Conservation (phyloP, 2,113 vertebrate species). For the Esox niger region DNA sequence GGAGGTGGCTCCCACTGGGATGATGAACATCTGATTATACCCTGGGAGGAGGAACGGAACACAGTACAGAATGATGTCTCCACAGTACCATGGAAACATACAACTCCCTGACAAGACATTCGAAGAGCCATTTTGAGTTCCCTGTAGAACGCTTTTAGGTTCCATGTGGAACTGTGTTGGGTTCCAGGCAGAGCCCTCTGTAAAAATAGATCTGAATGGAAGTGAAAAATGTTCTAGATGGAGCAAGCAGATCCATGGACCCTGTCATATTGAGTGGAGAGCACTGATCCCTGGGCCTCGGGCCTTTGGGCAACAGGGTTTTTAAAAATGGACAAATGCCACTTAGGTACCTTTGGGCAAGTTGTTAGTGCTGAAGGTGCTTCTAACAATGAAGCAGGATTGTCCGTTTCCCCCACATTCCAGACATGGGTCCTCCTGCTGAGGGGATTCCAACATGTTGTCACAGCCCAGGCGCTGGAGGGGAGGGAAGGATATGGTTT, state of each 20-base stretch:
- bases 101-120: background rate
- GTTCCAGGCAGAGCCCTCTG: too few relatives aligned
- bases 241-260: too few relatives aligned
- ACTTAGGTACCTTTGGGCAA: conserved; percentile 88
- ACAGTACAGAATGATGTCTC: background rate
- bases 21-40: conserved; percentile 92
- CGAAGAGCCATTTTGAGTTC: too few relatives aligned
- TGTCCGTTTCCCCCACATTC: conserved; percentile 87
- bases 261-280: too few relatives aligned
- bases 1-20: conserved; percentile 87
- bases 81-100: background rate
- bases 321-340: too few relatives aligned
- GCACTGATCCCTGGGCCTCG: too few relatives aligned
- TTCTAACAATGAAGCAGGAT: conserved; percentile 79
- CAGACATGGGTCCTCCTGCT: conserved; percentile 90
- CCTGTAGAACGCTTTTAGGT: too few relatives aligned
- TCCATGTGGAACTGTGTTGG: too few relatives aligned
- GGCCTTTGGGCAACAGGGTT: too few relatives aligned
- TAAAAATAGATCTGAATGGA: too few relatives aligned
- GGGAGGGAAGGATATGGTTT: background rate
- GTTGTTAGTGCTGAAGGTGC: conserved; percentile 72
- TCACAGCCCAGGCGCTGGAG: conserved; percentile 88
- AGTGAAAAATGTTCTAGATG: too few relatives aligned
- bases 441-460: conserved; percentile 81
- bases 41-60: conserved; percentile 63